A percentile compares a stretch with the other conserved stretches of the same genome.
These are phyloP conservation scores for Carassius carassius DNA, from an alignment of 2,113 vertebrate genomes.

Conservation along the genomic window DNA sequence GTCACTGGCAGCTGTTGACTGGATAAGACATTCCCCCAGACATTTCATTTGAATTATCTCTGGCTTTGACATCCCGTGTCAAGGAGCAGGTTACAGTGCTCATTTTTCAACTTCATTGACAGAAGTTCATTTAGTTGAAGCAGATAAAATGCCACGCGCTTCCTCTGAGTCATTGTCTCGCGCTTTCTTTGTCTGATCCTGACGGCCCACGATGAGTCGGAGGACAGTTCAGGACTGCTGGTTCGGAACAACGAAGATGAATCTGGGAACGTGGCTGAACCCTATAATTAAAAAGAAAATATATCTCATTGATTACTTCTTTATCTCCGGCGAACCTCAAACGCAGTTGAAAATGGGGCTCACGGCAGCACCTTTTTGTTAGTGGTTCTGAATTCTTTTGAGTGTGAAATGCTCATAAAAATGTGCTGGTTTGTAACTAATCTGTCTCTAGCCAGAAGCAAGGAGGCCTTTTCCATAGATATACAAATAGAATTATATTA, in stretches of 20 bases:
- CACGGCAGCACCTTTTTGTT: conserved; percentile 19
- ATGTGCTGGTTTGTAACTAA: conserved; percentile 45
- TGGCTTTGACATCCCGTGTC: not conserved
- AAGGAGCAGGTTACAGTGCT: not conserved
- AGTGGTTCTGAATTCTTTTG: conserved; percentile 32
- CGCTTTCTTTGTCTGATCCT: not conserved
- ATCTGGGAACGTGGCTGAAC: conserved; percentile 20
- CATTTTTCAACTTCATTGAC: not conserved
- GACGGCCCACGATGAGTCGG: not conserved
- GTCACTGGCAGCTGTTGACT: not conserved
- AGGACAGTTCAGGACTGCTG: conserved; percentile 28
- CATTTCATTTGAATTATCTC: conserved; percentile 22
- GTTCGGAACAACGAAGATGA: conserved; percentile 26
- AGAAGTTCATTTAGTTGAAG: conserved; percentile 18
- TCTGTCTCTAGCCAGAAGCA: conserved; percentile 36
- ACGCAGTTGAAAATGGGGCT: conserved; percentile 35
- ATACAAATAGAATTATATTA: conserved; percentile 25
- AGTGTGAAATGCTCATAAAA: conserved; percentile 44
- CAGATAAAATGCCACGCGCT: conserved; percentile 2
- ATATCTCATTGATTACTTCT: conserved; percentile 52
- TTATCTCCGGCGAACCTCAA: conserved; percentile 50
- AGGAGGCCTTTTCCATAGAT: conserved; percentile 27
- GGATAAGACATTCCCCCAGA: conserved; percentile 4
- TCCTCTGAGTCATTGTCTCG: not conserved
- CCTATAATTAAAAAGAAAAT: conserved; percentile 44